Evolutionary conservation across 2,888 invertebrate species (phyloP), one percentile per base, ranked within the genome.

Genomic region (Meandrusa payeni): DNA sequence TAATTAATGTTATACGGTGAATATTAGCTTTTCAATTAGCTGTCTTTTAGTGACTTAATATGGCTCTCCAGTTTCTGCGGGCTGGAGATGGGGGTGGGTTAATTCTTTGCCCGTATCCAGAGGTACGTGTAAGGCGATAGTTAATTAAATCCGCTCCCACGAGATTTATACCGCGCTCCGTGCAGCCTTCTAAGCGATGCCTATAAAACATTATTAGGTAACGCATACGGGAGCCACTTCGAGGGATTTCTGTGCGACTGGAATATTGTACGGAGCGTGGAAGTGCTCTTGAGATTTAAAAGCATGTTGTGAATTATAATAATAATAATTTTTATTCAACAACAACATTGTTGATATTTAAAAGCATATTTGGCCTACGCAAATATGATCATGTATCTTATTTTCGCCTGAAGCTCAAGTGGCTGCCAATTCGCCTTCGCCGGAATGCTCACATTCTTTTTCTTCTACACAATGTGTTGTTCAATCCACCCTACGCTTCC

Each of bases 11-110:
- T 76, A 76, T 78, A 69, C 72, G 73, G 66, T 69, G 80, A 76
- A 80, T 82, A 83, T 85, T 83, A 85, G 82, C 82, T 83, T 82
- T 81, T 78, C 82, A 83, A 85, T 83, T 85, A 83, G 74, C 66
- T 71, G 68, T 74, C 72, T 83, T 80, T 80, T 81, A 82, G 73
- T 76, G 67, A 69, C 74, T 75, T 66, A 71, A 73, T 76, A 78
- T 66, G 73, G 75, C 60, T 72, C 71, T 77, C 70, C 57, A 63
- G 75, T 76, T 75, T 57, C 72, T 54, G 54, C 50, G 54, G 53
- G 54, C 54, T 53, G 55, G 47, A 54, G 51, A 53, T 51, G 54
- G 53, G 56, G 19, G 13, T 10, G 22, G 37, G 68, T 67, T 69
- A 67, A 75, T 76, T 73, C 72, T 75, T 75, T 74, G 69, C 66